A percentile compares a stretch with the other conserved stretches of the same genome.
phyloP scores from a whole-genome alignment of 2,113 vertebrate species.

The Hymenochirus boettgeri region DNA sequence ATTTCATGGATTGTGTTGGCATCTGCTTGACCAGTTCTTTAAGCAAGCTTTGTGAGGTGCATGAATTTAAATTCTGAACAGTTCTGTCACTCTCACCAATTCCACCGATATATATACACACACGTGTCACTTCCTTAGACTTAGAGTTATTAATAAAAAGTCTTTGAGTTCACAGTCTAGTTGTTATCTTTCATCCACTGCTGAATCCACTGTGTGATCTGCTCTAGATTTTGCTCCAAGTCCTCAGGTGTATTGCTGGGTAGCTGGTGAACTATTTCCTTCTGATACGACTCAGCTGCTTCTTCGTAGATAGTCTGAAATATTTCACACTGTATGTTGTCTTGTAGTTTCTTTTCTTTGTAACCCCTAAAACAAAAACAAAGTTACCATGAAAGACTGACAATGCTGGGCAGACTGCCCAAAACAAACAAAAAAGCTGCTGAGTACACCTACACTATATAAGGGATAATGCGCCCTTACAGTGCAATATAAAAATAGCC shows the following conservation, averaged over 20 bases:
- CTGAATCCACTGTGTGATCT: constrained; percentile 84
- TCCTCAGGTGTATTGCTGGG: constrained; percentile 89
- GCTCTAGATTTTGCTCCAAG: constrained; percentile 82
- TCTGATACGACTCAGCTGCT: constrained; percentile 81
- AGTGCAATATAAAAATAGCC: too few species aligned
- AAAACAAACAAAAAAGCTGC: not conserved
- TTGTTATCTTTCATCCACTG: constrained; percentile 91
- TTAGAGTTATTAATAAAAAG: not conserved
- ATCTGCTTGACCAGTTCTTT: too few species aligned
- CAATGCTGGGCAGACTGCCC: not conserved
- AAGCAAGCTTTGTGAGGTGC: too few species aligned
- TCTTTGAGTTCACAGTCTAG: constrained; percentile 54
- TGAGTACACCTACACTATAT: too few species aligned
- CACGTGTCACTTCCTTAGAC: not conserved
- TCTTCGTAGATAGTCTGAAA: constrained; percentile 95
- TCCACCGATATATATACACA: not conserved
- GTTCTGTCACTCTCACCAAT: not conserved
- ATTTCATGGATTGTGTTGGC: too few species aligned
- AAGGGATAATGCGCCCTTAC: too few species aligned
- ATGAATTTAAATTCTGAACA: too few species aligned
- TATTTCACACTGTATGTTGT: constrained; percentile 96
- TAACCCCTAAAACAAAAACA: constrained; percentile 71
- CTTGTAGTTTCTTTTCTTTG: constrained; percentile 85
- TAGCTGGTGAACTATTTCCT: constrained; percentile 88
- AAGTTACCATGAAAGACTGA: not conserved